Evolutionary conservation across 2,113 vertebrate genomes (phyloP), one percentile per base, ranked within the genome.

Genomic region (Hemichromis elongatus): DNA sequence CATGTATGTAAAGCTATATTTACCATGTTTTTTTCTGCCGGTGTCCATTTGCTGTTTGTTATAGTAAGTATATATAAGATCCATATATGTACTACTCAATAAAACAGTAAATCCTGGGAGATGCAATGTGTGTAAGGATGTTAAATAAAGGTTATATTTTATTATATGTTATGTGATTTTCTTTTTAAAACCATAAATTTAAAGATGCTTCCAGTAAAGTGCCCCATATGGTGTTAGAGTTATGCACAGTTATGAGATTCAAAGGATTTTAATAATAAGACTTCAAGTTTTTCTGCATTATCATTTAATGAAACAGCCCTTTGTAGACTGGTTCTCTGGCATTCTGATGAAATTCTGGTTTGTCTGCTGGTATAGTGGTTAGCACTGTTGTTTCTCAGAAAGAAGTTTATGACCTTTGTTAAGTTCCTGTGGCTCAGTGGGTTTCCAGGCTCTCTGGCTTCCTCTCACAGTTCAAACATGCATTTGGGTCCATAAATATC

Each of bases 61-160:
- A 57, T 24, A 79, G 30, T 47, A 75, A 52, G 70, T 75, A 52
- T 75, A 52, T 75, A 75, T 86, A 28, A 40, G 56, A 55, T 5
- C 18, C 0, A 26, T 80, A 40, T 70, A 56, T 82, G 33, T 85
- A 59, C 54, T 59, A 26, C 80, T 80, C 79, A 93, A 91, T 95
- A 90, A 89, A 93, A 89, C 63, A 78, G 7, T 12, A 35, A 89
- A 81, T 37, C 9, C 13, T 88, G 33, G 4, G 53, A 82, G 45
- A 35, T 75, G 66, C 47, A 28, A 73, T 45, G 18, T 10, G 45
- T 79, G 30, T 80, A 90, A 80, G 80, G 33, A 84, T 80, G 54
- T 86, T 78, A 84, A 86, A 91, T 88, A 89, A 91, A 93, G 84
- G 77, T 9, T 57, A 7, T 90, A 42, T 91, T 91, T 92, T 91